These are phyloP conservation scores for Plebejus melissa DNA, from an alignment of 2,888 invertebrate species.

Conservation along the genomic window DNA sequence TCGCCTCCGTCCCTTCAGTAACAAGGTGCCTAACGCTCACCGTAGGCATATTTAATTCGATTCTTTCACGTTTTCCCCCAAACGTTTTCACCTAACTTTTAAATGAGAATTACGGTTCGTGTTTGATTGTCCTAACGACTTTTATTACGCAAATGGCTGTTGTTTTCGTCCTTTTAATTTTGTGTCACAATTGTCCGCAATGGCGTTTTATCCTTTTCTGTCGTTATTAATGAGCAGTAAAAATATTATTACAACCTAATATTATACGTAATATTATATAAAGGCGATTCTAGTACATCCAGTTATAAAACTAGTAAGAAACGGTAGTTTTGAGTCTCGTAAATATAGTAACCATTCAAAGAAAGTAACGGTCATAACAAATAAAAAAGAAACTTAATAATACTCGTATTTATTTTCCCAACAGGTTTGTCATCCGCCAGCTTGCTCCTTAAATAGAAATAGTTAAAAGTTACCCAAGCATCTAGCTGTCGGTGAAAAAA, in stretches of 20 bases:
- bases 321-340: too few species aligned
- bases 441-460: conserved; percentile 13
- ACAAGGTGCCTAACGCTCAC: not conserved
- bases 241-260: not conserved
- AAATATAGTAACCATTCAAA: not conserved
- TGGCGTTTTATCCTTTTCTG: not conserved
- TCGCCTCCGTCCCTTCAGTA: conserved; percentile 30
- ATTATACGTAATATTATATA: not conserved
- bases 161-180: conserved; percentile 3
- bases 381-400: not conserved
- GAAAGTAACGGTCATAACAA: not conserved
- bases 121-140: conserved; percentile 22
- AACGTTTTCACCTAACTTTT: conserved; percentile 24
- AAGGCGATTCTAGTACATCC: not conserved
- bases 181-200: not conserved
- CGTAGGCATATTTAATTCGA: conserved; percentile 17
- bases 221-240: not conserved
- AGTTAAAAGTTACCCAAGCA: not conserved
- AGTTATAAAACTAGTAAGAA: too few species aligned
- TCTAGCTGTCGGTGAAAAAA: conserved; percentile 1
- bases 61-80: conserved; percentile 7
- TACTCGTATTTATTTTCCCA: not conserved
- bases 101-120: conserved; percentile 16
- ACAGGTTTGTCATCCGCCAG: conserved; percentile 11
- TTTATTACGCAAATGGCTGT: conserved; percentile 1